Evolutionary conservation across 2,888 invertebrate genomes (phyloP).

Genomic region (Protonemura montana): DNA sequence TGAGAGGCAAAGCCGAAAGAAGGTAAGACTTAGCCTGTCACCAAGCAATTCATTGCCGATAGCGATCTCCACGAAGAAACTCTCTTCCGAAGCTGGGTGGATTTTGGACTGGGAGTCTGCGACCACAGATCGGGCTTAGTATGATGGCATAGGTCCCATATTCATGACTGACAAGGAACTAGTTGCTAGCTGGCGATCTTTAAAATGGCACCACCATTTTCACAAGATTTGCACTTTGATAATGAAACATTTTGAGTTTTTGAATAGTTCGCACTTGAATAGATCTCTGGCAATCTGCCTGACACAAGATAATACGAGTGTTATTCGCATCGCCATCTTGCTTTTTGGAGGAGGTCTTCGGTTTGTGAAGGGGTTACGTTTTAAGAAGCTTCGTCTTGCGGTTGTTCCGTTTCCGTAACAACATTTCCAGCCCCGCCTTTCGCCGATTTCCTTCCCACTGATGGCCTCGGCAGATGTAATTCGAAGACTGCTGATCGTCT

Average conservation of each 20-base stretch:
- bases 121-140: background rate
- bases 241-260: background rate
- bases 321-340: background rate
- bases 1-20: background rate
- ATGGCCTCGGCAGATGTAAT: background rate
- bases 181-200: background rate
- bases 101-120: background rate
- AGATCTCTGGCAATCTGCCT: background rate
- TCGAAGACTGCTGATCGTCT: slow-evolving; percentile 20
- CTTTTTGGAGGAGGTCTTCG: background rate
- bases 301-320: background rate
- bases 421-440: slow-evolving; percentile 43
- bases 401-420: slow-evolving; percentile 21
- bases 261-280: background rate
- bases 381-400: background rate
- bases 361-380: background rate
- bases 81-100: background rate
- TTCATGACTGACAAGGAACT: background rate
- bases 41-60: slow-evolving; percentile 26
- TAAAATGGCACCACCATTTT: background rate
- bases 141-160: background rate
- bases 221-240: background rate
- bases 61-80: background rate
- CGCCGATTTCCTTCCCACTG: slow-evolving; percentile 30
- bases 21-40: background rate